Base-by-base conservation (phyloP, 1,140 invertebrate genomes). In the Euwallacea similis region DNA sequence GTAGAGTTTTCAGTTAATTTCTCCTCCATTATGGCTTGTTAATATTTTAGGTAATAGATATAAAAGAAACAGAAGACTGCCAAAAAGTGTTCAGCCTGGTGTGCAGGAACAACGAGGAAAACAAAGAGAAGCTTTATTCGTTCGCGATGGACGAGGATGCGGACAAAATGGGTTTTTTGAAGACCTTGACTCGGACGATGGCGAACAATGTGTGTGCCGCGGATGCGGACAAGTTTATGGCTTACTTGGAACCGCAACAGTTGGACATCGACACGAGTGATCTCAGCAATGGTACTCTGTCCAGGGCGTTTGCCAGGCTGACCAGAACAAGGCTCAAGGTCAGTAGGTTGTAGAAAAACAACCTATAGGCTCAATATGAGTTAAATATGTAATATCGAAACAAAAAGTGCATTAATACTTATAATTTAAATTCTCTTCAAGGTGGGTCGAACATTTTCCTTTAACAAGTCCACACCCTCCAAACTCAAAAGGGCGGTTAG, bases 401-500 rank as follows among this genome's bases (percentile, higher is more conserved):
- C 44, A 46, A 46, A n/a, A n/a, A n/a, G 21, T 33, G 21, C 21
- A 33, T 33, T 4, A 33, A 33, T 4, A 4, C 21, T 1, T 33
- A 33, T 33, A 33, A 33, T 33, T 33, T 33, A 2, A 13, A 47
- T 63, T 4, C 1, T 66, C 15, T 70, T 63, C 7, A 15, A 71
- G 69, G 93, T 98, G 16, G 93, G 93, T 58, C 86, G 95, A 74
- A 95, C 95, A 65, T 92, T 98, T 78, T 97, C 95, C 64, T 95
- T 97, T 81, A 96, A 95, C 82, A 95, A 95, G 83, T 72, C 71
- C 4, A 97, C 95, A 7, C 95, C 95, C 16, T 93, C 91, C 61
- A 96, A 95, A 83, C 80, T 97, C 74, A 97, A 96, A 83, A 86
- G 95, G 62, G 95, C 96, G 4, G 91, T 97, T 79, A 97, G 94